Base-by-base conservation (phyloP, 2,797 vertebrate species). In the Leptoclinus maculatus region DNA sequence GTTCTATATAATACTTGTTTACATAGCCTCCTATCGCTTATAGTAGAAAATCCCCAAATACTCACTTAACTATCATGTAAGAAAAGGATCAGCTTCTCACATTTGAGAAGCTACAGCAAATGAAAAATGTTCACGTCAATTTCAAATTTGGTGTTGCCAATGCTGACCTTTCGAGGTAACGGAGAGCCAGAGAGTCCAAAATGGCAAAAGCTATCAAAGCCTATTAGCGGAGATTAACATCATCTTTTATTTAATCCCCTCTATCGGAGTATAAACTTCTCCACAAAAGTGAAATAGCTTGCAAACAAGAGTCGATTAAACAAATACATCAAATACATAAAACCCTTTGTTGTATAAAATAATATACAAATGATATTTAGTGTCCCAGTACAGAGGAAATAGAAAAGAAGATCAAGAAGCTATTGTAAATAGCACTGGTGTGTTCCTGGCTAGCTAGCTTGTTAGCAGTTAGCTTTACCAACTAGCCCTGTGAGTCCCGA, bases 1-100 rank as follows among this genome's bases (percentile, higher is more conserved):
- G 38, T 66, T 82, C 74, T 78, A 53, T 57, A 54, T 56, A 49
- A 66, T 9, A 4, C 21, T 19, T 38, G 65, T 76, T 63, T 72
- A 77, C 23, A 74, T 65, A 74, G 64, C 41, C 58, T 63, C 51
- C 66, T 38, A 56, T 5, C 9, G 9, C 56, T 32, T 58, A 47
- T 21, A 21, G 19, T 47, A 6, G 8, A 21, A 49, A 8, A 21
- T 19, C 19, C 45, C 45, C 3, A 49, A 49, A 49, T n/a, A 17
- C 47, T n/a, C 8, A n/a, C 47, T 49, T 11, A 47, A 47, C 45
- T 47, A 47, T 47, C 45, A 21, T 47, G 45, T 21, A n/a, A 49
- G 19, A 21, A 21, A 49, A 49, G 8, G 19, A 49, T 9, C 47
- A n/a, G 21, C 21, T 1, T 9, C 47, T 49, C 21, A 49, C 47